Evolutionary conservation across 1,140 invertebrate species (phyloP), one percentile per base, ranked within the genome.

Genomic region (Heliconius melpomene): DNA sequence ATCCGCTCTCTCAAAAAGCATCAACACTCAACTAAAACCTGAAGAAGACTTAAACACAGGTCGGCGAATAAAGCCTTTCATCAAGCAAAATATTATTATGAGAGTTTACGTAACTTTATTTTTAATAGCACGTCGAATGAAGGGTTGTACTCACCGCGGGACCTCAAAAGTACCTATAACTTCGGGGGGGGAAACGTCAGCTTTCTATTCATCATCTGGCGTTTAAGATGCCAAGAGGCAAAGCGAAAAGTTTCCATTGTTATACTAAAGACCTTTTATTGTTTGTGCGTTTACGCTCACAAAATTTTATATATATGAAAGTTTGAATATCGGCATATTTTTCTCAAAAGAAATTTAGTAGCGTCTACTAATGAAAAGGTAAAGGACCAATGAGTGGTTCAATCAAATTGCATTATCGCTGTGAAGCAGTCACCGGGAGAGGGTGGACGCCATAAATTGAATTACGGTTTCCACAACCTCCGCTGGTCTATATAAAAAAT

Each of bases 381-480:
- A 93, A 92, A 92, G 87, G 86, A 87, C 86, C 90, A 92, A 92
- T 93, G 91, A 93, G 89, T 89, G 89, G 89, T 88, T 88, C 87
- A 86, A 92, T 92, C 87, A 89, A 91, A 93, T 91, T 91, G 90
- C 88, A 91, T 91, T 93, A 93, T 90, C 89, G 87, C 88, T 85
- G 79, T 85, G 88, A 82, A 88, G 79, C 88, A 87, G 86, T 89
- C 90, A 86, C 83, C 77, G 74, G 80, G 79, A 84, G 83, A 88
- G 86, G 89, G 88, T 87, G 87, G 88, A 87, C 84, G 84, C 87
- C 82, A 88, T 90, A 91, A 90, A 93, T 93, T 91, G 87, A 93
- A 91, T 93, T 91, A 93, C 88, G 84, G 79, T 36, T 76, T 74
- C 86, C 85, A 79, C 86, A 87, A 89, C 87, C 90, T 91, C 87